Evolutionary conservation across 2,888 invertebrate species (phyloP), one percentile per base, ranked within the genome.

Genomic region (Scaptomyza caliginosa): DNA sequence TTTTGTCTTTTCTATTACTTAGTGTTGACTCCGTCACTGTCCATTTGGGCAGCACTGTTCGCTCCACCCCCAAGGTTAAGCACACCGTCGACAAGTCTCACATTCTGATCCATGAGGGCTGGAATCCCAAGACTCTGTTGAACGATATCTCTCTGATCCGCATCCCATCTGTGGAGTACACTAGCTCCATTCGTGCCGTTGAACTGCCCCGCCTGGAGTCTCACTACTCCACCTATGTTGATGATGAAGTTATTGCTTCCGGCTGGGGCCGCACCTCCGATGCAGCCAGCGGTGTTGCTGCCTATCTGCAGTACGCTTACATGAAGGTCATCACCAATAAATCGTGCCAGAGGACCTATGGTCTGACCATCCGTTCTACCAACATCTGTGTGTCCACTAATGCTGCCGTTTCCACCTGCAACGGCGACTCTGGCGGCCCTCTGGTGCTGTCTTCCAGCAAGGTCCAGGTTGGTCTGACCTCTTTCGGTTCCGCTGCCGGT

Each of bases 341-440:
- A 0, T 19, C 6, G 0, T 90, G 90, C 69, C 23, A 16, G 6
- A 3, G 2, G 0, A 74, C 73, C 42, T 90, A 67, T 24, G 72
- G 36, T 8, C 2, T 39, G 0, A 70, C 36, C 51, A 56, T 89
- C 34, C 72, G 64, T 1, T 7, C 16, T 3, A 50, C 73, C 7
- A 86, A 87, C 67, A 76, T 90, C 43, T 84, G 84, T 48, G 81
- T 84, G 5, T 38, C 56, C 46, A 88, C 86, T 8, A 3, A 75
- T 4, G 21, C 60, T 19, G 50, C 64, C 24, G 73, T 74, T 13
- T 90, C 90, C 43, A 87, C 88, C 39, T 90, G 90, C 77, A 76
- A 83, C 38, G 90, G 90, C 30, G 90, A 90, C 65, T 90, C 90
- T 16, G 90, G 90, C 24, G 90, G 90, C 48, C 90, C 91, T 57